Base-by-base conservation (phyloP, 1,140 invertebrate genomes). In the Propsilocerus akamusi region DNA sequence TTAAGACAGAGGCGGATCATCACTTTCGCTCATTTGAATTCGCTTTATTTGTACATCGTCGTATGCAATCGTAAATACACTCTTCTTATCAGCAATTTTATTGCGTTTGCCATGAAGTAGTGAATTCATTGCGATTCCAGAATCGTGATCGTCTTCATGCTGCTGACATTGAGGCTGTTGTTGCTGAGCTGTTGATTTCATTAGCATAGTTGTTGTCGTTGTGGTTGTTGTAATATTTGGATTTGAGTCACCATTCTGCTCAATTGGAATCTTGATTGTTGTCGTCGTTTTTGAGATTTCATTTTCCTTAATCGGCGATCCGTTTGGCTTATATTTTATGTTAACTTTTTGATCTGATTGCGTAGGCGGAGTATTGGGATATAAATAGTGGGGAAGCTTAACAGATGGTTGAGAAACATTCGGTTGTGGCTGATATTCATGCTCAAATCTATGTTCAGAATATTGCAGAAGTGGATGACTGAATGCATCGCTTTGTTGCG, bases 1-100 rank as follows among this genome's bases (percentile, higher is more conserved):
- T 41, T 41, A 41, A 8, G 34, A 41, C 34, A 41, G 10, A 7
- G 34, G 34, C 34, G 34, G 34, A 5, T 41, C 34, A 49, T 64
- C 63, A 46, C 61, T 63, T 20, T 62, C 63, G 22, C 63, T 63
- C 34, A 41, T 41, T 48, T 58, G 48, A 41, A 65, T 65, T 50
- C 61, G 63, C 49, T 63, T 62, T 1, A 65, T 61, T 25, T 61
- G 58, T 23, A 91, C 83, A 59, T 89, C 86, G 59, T 86, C 85
- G 58, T 92, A 93, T 2, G 87, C 86, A 54, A 93, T 92, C 1
- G 87, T 89, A 57, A 92, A 93, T n/a, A 93, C 78, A 61, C 87
- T 91, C 59, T 91, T 91, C 68, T 91, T 92, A 57, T 91, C 86
- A 22, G 89, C 74, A 52, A 90, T 78, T 46, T 84, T 79, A 57